Percentiles rank a stretch among this genome's conserved stretches.
phyloP scores from a whole-genome alignment of 2,888 invertebrate species.

The Netelia fuscicornis region DNA sequence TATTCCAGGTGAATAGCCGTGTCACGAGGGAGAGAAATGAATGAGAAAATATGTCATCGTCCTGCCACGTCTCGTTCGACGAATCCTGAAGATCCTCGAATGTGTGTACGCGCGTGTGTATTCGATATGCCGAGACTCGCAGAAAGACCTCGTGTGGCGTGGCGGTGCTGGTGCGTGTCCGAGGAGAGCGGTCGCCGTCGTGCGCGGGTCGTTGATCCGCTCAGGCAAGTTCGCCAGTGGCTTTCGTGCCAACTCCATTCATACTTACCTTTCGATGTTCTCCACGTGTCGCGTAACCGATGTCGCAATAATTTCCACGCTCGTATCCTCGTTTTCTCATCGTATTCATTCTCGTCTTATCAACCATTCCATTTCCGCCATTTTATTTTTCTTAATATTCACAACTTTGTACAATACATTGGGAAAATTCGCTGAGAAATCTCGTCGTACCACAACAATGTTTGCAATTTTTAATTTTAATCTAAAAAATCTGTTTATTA shows the following conservation, averaged over 20 bases:
- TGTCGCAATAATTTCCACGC: constrained; percentile 58
- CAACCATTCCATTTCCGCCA: too few species aligned
- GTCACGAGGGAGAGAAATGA: too few species aligned
- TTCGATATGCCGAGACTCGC: constrained; percentile 21
- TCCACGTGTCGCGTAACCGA: constrained; percentile 38
- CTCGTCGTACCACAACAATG: neutral
- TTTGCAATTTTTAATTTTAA: too few species aligned
- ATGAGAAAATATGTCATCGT: too few species aligned
- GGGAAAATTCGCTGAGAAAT: neutral
- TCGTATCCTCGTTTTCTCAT: constrained; percentile 3
- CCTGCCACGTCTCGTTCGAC: too few species aligned
- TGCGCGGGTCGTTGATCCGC: constrained; percentile 70
- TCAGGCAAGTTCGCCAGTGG: constrained; percentile 63
- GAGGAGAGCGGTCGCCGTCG: constrained; percentile 62
- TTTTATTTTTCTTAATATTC: too few species aligned
- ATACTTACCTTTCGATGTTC: constrained; percentile 58
- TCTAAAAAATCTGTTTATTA: too few species aligned
- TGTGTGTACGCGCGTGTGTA: constrained; percentile 10
- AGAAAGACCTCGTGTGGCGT: constrained; percentile 43
- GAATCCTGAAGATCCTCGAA: neutral
- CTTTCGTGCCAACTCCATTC: constrained; percentile 66
- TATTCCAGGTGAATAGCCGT: constrained; percentile 37
- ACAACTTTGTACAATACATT: too few species aligned
- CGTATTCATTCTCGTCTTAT: neutral
- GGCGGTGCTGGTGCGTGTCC: constrained; percentile 49